A percentile compares a stretch with the other conserved stretches of the same genome.
Conservation (phyloP, 2,113 vertebrate species). For the Calonectris borealis region DNA sequence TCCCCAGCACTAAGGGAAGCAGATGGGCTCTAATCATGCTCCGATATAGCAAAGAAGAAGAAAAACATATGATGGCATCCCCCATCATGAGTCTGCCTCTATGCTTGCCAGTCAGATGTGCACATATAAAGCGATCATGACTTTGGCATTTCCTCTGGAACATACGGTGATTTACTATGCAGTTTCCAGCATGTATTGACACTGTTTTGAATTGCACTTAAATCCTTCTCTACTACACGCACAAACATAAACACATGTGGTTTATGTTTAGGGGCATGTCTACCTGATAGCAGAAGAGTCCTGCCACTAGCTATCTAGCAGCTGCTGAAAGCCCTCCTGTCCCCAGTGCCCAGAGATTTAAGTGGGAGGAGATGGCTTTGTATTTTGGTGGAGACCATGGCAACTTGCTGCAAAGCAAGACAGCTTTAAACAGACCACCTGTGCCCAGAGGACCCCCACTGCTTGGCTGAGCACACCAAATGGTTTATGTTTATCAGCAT, state of each 20-base stretch:
- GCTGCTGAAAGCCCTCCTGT: not conserved
- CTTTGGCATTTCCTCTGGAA: slow-evolving; percentile 58
- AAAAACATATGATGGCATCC: slow-evolving; percentile 46
- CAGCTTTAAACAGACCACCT: not conserved
- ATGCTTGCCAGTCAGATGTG: slow-evolving; percentile 52
- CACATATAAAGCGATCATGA: slow-evolving; percentile 40
- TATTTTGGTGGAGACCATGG: not conserved
- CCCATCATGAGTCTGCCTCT: slow-evolving; percentile 29
- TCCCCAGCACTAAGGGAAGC: slow-evolving; percentile 8
- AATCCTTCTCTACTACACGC: not conserved
- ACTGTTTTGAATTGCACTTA: not conserved
- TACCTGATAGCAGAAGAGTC: not conserved
- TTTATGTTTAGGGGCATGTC: not conserved
- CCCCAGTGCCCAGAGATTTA: not conserved
- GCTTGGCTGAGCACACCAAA: not conserved
- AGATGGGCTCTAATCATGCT: slow-evolving; percentile 36
- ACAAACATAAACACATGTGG: not conserved
- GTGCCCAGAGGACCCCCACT: not conserved
- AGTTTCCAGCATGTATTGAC: slow-evolving; percentile 8
- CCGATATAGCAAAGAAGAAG: not conserved
- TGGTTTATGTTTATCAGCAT: not conserved
- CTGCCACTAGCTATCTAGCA: not conserved
- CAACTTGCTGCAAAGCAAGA: not conserved
- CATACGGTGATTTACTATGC: slow-evolving; percentile 55
- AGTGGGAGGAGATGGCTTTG: not conserved